Base-by-base conservation (phyloP, 2,888 invertebrate genomes). In the Harpalus rufipes region DNA sequence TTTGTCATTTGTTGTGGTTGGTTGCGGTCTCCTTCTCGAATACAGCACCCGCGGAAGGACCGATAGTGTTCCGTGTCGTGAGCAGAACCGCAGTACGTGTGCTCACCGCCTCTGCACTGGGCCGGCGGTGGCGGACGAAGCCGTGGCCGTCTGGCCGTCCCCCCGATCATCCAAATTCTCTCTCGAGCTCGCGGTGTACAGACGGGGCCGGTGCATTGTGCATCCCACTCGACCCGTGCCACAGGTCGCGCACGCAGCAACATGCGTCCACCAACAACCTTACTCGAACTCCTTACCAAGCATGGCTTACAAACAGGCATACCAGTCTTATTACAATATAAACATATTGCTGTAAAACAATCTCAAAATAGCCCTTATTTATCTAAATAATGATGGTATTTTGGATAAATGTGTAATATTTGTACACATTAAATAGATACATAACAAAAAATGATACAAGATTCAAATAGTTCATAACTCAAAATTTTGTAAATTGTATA, bases 31-130 rank as follows among this genome's bases (percentile, higher is more conserved):
- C 95, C 95, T 95, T 95, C 95, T 95, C 95, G 93, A 92, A 93
- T 95, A 95, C 95, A 95, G 95, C 95, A 95, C 93, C 94, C 94
- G 95, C 95, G 94, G 95, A 95, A 95, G 95, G 95, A 89, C 93
- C 94, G 94, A 93, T 88, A 88, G 89, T 89, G 88, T 89, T 89
- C 80, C 88, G 88, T 89, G 86, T 89, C 89, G 92, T 92, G 93
- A 90, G 90, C 89, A 90, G 89, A 89, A 90, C 88, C 89, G 89
- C 89, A 89, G 92, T 92, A 92, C 92, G 92, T 92, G 91, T 92
- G 92, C 91, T 92, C 92, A 93, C 92, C 92, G 92, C 92, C 92
- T 92, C 92, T 90, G 89, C 92, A 92, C 93, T 90, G 92, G 68
- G 68, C 56, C 74, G 74, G 16, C 74, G 18, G 90, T 90, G 90